Conservation (phyloP, 2,113 vertebrate genomes). For the Coptodon rendalli region DNA sequence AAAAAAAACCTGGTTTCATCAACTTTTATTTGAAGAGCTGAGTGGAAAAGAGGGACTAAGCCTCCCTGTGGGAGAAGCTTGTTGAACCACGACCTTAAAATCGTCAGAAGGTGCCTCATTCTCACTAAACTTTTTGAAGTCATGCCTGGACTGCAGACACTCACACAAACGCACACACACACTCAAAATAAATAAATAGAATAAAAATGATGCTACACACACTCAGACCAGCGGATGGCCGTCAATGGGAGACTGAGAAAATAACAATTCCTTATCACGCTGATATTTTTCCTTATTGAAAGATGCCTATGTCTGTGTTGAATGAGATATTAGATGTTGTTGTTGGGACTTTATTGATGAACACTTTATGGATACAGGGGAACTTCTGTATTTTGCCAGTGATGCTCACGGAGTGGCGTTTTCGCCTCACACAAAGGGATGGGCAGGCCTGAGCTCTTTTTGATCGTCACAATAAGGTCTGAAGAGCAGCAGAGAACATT, state of each 20-base stretch:
- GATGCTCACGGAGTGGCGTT: neutral
- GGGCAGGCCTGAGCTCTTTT: neutral
- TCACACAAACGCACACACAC: constrained; percentile 25
- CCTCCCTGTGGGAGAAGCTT: constrained; percentile 20
- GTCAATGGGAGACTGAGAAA: constrained; percentile 16
- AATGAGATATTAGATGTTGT: neutral
- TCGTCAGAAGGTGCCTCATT: constrained; percentile 33
- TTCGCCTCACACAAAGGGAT: neutral
- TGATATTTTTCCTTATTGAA: neutral
- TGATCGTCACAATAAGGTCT: neutral
- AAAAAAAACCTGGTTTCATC: neutral
- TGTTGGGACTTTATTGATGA: neutral
- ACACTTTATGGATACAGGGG: neutral
- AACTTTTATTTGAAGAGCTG: constrained; percentile 12
- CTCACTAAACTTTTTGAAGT: constrained; percentile 4
- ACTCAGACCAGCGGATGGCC: constrained; percentile 72
- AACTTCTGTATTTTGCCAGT: neutral
- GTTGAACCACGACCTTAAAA: constrained; percentile 6
- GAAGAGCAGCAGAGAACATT: neutral
- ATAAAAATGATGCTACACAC: neutral
- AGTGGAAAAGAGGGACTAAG: neutral
- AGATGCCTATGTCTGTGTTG: constrained; percentile 7
- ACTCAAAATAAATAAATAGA: neutral
- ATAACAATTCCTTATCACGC: neutral
- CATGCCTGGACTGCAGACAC: constrained; percentile 49